A percentile compares a stretch with the other conserved stretches of the same genome.
Evolutionary conservation across 2,888 invertebrate genomes (phyloP).

Genomic region (Vesta saturnalis): DNA sequence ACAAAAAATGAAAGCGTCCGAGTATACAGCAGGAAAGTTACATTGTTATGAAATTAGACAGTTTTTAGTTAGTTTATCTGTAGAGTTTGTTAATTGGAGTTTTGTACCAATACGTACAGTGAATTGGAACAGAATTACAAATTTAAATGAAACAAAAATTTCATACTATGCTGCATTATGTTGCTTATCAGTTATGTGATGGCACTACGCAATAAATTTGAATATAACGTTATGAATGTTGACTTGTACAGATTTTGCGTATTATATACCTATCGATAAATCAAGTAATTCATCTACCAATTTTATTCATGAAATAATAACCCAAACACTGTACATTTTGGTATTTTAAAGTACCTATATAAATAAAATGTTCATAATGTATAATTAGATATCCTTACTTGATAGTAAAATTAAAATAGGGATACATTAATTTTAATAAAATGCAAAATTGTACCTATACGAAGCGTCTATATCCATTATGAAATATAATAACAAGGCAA

Average conservation of each 20-base stretch:
- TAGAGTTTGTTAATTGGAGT: neutral
- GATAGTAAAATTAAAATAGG: too few species aligned
- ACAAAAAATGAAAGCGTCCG: too few species aligned
- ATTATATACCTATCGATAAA: neutral
- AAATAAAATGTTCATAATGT: too few species aligned
- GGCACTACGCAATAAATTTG: neutral
- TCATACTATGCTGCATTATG: neutral
- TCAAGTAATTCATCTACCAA: neutral
- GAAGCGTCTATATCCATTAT: neutral
- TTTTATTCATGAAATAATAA: too few species aligned
- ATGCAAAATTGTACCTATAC: neutral
- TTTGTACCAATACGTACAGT: neutral
- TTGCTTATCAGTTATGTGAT: constrained; percentile 5
- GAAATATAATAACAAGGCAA: constrained; percentile 5
- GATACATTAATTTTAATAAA: too few species aligned
- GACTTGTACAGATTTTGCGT: neutral
- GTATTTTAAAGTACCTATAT: too few species aligned
- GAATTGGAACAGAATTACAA: neutral
- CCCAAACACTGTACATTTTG: too few species aligned
- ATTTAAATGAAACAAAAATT: constrained; percentile 8
- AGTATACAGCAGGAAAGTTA: too few species aligned
- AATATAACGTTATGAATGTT: constrained; percentile 3
- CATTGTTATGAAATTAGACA: neutral
- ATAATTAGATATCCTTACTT: too few species aligned
- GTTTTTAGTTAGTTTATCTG: neutral